Evolutionary conservation across 37 sponge, comb jelly and placozoan species (phyloP).

Genomic region (Halisarca cf. caerulea): DNA sequence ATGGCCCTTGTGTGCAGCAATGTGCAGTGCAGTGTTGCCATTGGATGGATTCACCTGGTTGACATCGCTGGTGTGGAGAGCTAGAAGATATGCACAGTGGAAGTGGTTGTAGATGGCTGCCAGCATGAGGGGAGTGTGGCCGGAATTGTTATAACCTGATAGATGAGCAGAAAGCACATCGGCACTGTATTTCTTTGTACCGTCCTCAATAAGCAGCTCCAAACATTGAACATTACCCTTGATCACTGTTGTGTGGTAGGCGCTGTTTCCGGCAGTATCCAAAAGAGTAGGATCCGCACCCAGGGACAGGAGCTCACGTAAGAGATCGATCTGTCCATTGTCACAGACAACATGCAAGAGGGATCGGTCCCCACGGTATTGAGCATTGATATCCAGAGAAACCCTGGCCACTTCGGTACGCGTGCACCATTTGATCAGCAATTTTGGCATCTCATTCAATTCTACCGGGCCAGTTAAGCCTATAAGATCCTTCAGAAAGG

Average conservation of each 20-base stretch:
- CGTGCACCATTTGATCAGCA: constrained; percentile 11
- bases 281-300: background rate
- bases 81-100: constrained; percentile 23
- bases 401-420: background rate
- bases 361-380: background rate
- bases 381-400: constrained; percentile 9
- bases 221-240: background rate
- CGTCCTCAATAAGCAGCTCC: background rate
- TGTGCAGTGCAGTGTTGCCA: constrained; percentile 41
- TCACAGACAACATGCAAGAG: constrained; percentile 21
- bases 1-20: constrained; percentile 37
- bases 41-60: constrained; percentile 3
- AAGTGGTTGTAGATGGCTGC: constrained; percentile 3
- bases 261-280: background rate
- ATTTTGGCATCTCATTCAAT: background rate
- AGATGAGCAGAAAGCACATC: background rate
- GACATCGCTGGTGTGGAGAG: constrained; percentile 24
- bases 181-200: background rate
- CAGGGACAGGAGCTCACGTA: background rate
- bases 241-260: constrained; percentile 15
- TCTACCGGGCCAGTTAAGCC: constrained; percentile 1
- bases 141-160: background rate
- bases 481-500: constrained; percentile 19
- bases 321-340: background rate
- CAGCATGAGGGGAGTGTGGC: constrained; percentile 41